These are phyloP conservation scores for Mizuhopecten yessoensis DNA, from an alignment of 1,140 invertebrate species.

Conservation along the genomic window DNA sequence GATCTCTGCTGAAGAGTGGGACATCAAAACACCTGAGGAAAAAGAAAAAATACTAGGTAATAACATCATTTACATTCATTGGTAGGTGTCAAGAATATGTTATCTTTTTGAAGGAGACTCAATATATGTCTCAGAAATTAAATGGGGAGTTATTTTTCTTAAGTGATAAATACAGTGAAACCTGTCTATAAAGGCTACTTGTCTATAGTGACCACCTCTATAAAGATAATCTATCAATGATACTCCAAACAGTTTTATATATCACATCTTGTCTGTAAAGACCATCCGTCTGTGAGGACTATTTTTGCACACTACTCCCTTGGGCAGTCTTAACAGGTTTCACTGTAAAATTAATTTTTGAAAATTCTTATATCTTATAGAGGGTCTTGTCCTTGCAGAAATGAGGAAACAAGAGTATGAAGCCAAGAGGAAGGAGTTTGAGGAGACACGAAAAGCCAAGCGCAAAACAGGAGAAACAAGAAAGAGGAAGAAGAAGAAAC, in stretches of 20 bases:
- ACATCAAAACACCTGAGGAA: conserved; percentile 72
- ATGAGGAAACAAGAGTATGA: conserved; percentile 77
- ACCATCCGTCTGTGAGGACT: conserved; percentile 55
- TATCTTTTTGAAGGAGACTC: no score
- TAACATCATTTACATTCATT: not conserved
- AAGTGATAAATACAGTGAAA: no score
- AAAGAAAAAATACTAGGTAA: conserved; percentile 74
- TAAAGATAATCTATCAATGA: no score
- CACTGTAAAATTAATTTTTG: conserved; percentile 2
- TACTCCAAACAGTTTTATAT: no score
- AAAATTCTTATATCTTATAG: conserved; percentile 42
- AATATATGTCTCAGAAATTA: no score
- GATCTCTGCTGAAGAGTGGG: conserved; percentile 73
- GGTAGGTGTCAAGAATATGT: not conserved
- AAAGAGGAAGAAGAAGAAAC: conserved; percentile 66
- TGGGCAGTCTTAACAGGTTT: conserved; percentile 49
- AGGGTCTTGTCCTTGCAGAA: conserved; percentile 66
- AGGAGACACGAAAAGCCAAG: conserved; percentile 73
- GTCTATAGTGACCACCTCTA: no score
- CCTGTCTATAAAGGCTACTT: no score
- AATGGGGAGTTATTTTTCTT: no score
- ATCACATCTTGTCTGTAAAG: no score
- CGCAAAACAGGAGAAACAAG: conserved; percentile 67
- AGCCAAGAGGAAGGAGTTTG: conserved; percentile 75
- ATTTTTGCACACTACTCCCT: no score